A percentile compares a stretch with the other conserved stretches of the same genome.
phyloP scores from a whole-genome alignment of 2,888 invertebrate species.

The Griposia aprilina region DNA sequence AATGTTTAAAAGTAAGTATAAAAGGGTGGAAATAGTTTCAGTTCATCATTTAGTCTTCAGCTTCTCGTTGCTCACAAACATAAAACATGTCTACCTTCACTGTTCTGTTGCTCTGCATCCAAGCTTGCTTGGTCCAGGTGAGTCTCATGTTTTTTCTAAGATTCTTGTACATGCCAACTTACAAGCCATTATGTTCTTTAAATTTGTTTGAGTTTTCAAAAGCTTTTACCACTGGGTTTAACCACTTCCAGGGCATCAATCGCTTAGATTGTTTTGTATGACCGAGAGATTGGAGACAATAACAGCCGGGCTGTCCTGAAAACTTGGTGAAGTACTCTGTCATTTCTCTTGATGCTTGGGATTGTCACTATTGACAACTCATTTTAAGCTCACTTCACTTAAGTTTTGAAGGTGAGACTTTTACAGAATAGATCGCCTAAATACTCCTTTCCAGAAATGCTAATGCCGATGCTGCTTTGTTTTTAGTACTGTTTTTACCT shows the following conservation, averaged over 20 bases:
- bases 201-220: neutral
- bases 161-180: neutral
- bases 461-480: neutral
- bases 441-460: neutral
- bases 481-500: neutral
- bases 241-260: no score
- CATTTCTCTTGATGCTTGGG: no score
- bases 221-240: no score
- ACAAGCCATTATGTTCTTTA: neutral
- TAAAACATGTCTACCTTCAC: slow-evolving; percentile 69
- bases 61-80: slow-evolving; percentile 41
- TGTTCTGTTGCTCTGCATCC: slow-evolving; percentile 70
- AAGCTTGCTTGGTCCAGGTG: slow-evolving; percentile 74
- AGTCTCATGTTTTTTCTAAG: neutral
- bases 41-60: slow-evolving; percentile 36
- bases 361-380: no score
- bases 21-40: neutral
- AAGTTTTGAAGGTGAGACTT: no score
- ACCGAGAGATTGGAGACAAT: neutral
- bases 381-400: no score
- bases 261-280: no score
- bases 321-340: no score
- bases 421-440: no score
- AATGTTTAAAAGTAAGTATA: slow-evolving; percentile 34
- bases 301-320: no score